phyloP scores from a whole-genome alignment of 1,140 invertebrate species.

The Lucilia cuprina region DNA sequence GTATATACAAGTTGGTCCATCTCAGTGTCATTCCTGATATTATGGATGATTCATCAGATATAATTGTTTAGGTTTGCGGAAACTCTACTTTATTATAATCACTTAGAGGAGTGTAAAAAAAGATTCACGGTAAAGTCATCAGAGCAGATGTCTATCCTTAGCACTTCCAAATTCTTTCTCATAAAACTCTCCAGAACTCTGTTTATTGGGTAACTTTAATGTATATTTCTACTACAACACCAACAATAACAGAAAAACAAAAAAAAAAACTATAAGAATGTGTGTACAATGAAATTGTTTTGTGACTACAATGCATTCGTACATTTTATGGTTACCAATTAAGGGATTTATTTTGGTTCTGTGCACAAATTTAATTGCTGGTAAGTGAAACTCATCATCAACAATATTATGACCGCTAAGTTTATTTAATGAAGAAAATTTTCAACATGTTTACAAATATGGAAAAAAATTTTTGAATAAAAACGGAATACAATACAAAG shows the following conservation, averaged over 20 bases:
- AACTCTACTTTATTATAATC: too few species aligned
- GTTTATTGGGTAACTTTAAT: not conserved
- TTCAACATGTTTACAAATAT: not conserved
- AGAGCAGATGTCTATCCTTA: too few species aligned
- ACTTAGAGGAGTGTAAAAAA: too few species aligned
- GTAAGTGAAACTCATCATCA: constrained; percentile 32
- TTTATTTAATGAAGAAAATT: constrained; percentile 32
- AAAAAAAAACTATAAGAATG: not conserved
- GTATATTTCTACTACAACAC: not conserved
- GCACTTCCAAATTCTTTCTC: too few species aligned
- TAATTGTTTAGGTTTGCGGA: too few species aligned
- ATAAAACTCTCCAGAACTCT: not conserved
- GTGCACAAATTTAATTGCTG: constrained; percentile 33
- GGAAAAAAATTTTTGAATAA: not conserved
- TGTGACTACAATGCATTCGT: constrained; percentile 25
- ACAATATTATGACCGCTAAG: constrained; percentile 34
- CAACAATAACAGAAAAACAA: not conserved
- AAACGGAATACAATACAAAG: not conserved
- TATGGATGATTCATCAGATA: too few species aligned
- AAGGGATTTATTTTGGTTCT: constrained; percentile 35
- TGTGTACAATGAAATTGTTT: not conserved
- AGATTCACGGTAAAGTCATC: too few species aligned
- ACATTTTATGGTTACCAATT: constrained; percentile 34
- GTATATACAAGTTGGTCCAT: too few species aligned
- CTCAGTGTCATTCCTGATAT: too few species aligned